These are phyloP conservation scores for Syngnathoides biaculeatus DNA, from an alignment of 2,113 vertebrate genomes.

Conservation along the genomic window DNA sequence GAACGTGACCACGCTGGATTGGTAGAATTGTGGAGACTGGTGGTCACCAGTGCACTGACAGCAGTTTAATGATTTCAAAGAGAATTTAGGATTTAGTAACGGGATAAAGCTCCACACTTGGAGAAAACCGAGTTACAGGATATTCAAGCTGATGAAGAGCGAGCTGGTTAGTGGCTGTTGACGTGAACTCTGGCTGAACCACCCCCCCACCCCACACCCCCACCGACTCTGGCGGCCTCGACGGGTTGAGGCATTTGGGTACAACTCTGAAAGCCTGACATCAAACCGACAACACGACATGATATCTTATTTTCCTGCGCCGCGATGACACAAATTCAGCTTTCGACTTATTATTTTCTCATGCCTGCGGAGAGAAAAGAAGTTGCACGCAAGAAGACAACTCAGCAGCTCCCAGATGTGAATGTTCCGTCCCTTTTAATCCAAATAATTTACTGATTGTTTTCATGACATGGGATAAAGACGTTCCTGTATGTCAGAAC, in stretches of 20 bases:
- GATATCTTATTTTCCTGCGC: constrained; percentile 99
- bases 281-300: constrained; percentile 94
- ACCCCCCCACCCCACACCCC: constrained; percentile 24
- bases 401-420: constrained; percentile 83
- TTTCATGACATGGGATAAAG: constrained; percentile 78
- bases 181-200: constrained; percentile 96
- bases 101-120: neutral
- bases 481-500: constrained; percentile 79
- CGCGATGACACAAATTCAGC: constrained; percentile 93
- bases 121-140: constrained; percentile 24
- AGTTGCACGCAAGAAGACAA: constrained; percentile 73
- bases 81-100: neutral
- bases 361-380: constrained; percentile 70
- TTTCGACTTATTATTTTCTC: constrained; percentile 88
- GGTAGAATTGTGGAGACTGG: neutral
- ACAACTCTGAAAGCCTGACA: constrained; percentile 89
- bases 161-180: constrained; percentile 80
- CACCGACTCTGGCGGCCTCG: constrained; percentile 77
- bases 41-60: neutral
- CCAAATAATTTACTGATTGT: constrained; percentile 87
- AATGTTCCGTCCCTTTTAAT: constrained; percentile 78
- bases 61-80: constrained; percentile 12
- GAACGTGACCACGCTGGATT: neutral
- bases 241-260: constrained; percentile 86
- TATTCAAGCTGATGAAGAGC: constrained; percentile 36